Conservation (phyloP, 2,113 vertebrate species). For the Labrus mixtus region DNA sequence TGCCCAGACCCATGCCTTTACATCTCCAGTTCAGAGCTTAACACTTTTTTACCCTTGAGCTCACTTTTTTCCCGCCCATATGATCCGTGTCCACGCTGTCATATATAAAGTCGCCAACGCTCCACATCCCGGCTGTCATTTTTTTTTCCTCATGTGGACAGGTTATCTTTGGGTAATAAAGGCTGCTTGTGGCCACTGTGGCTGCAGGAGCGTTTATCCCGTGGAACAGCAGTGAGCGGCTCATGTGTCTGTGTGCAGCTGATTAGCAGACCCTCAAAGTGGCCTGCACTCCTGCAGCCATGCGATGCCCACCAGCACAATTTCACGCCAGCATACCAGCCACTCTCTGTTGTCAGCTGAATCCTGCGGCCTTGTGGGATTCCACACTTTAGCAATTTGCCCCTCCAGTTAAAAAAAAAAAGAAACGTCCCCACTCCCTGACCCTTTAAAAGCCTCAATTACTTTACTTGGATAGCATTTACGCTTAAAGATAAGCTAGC, state of each 20-base stretch:
- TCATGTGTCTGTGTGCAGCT: conserved; percentile 75
- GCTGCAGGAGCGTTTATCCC: conserved; percentile 74
- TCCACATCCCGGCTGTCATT: conserved; percentile 60
- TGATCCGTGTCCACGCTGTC: conserved; percentile 74
- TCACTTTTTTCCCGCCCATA: conserved; percentile 57
- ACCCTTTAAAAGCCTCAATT: conserved; percentile 37
- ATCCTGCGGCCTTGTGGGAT: conserved; percentile 62
- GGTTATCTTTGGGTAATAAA: conserved; percentile 81
- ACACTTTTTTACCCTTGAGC: conserved; percentile 73
- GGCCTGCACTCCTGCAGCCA: conserved; percentile 61
- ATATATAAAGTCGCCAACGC: conserved; percentile 69
- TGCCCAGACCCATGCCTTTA: conserved; percentile 44
- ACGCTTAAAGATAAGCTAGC: conserved; percentile 36
- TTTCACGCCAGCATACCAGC: conserved; percentile 76
- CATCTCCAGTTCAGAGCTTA: conserved; percentile 58
- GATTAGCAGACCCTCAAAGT: conserved; percentile 82
- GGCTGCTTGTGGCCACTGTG: conserved; percentile 57
- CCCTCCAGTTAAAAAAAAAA: conserved; percentile 10
- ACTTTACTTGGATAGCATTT: conserved; percentile 69
- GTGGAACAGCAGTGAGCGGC: conserved; percentile 70
- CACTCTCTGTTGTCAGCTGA: conserved; percentile 72
- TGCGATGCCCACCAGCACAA: conserved; percentile 74
- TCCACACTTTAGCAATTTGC: conserved; percentile 64
- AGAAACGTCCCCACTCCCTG: conserved; percentile 16
- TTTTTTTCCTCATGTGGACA: conserved; percentile 44